Base-by-base conservation (phyloP, 2,888 invertebrate species). In the Pseudolycoriella hygida region DNA sequence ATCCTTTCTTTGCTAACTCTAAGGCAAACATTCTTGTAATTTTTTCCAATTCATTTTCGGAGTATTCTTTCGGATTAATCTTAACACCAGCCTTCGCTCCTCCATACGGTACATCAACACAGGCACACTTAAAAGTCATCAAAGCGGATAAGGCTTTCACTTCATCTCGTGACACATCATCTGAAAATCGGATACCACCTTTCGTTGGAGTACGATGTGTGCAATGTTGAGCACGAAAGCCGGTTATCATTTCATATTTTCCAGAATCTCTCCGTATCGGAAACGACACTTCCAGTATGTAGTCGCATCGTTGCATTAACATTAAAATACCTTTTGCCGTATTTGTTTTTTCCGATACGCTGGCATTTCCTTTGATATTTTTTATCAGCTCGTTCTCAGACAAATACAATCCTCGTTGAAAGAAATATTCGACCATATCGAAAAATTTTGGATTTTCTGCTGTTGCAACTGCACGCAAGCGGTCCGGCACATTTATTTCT, bases 371-470 rank as follows among this genome's bases (percentile, higher is more conserved):
- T 72, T 73, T 80, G 68, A 90, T 78, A 57, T 90, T 90, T 53
- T 89, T 88, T 40, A 90, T 85, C 43, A 97, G 71, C 61, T 89
- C 82, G 55, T 90, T 86, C 66, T 92, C 90, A 48, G 83, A 76
- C 49, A 87, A 77, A 66, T 83, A 81, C 61, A 92, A 89, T 47
- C 94, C 96, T 55, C 88, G 82, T 66, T 97, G 96, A 69, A 94
- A 98, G 72, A 96, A 98, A 63, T 87, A 93, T 64, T 97, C 96
- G 50, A 98, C 97, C 94, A 94, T 96, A 68, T 93, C 86, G 67
- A 92, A 92, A 69, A 93, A 94, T 54, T 79, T 77, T 1, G 93
- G 93, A 64, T 87, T 83, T 50, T 75, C 73, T 53, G 80, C 78
- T 38, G 73, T 76, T 17, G 87, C 82, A 54, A 89, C 77, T 57